Base-by-base conservation (phyloP, 2,113 vertebrate genomes). In the Phalacrocorax aristotelis region DNA sequence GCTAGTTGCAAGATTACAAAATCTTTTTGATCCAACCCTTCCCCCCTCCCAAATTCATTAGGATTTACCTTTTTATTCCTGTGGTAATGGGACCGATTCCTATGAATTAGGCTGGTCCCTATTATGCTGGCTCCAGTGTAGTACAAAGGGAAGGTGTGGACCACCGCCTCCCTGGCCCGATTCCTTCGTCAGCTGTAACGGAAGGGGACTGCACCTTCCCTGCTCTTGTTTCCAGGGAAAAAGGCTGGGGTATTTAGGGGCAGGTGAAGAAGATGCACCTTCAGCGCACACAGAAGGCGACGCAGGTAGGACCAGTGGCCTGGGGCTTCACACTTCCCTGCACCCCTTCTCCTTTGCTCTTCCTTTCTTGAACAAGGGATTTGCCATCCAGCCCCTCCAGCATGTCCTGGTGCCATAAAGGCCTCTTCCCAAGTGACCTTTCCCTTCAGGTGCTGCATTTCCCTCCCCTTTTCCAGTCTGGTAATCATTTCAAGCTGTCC, bases 161-260 rank as follows among this genome's bases (percentile, higher is more conserved):
- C 7, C 16, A 17, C 14, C 1, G 1, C 2, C 13, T 23, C 17
- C 25, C 40, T 11, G 14, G 21, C 13, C 18, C 1, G 29, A 30
- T 34, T 34, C 25, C 15, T 29, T 32, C 12, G 10, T 13, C 8
- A 34, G 27, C 61, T 4, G 1, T 4, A 27, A 18, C 6, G 62
- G 38, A 69, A 10, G 15, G 20, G 27, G 8, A 30, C 9, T 2
- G 1, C 11, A n/a, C 4, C 2, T 7, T 51, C 30, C 46, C 44
- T 23, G 15, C 30, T n/a, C 34, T 46, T 42, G 5, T 34, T 46
- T 54, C 40, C 34, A 26, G 30, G 64, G 22, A 5, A 27, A 55
- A 69, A 25, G 16, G 20, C 2, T 32, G 13, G 34, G 27, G 30
- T 40, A 42, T 3, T 6, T 15, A n/a, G 36, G 32, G 44, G 44